Percentiles rank a stretch among this genome's conserved stretches.
These are phyloP conservation scores for Tachysurus vachellii DNA, from an alignment of 2,113 vertebrate species.

Conservation along the genomic window DNA sequence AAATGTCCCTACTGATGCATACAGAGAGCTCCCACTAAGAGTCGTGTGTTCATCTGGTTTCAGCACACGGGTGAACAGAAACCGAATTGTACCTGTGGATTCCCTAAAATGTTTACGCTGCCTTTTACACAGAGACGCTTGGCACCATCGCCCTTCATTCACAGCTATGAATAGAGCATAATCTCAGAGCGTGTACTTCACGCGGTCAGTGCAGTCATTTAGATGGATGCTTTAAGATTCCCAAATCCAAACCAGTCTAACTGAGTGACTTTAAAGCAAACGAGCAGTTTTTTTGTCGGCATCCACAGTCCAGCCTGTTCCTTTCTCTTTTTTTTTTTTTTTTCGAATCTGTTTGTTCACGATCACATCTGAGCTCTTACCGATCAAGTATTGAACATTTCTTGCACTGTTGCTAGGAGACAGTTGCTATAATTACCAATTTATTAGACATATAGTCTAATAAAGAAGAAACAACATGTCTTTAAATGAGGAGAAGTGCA, in stretches of 20 bases:
- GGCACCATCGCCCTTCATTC: slow-evolving; percentile 71
- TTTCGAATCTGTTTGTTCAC: slow-evolving; percentile 51
- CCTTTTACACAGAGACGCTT: slow-evolving; percentile 62
- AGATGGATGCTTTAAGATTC: slow-evolving; percentile 73
- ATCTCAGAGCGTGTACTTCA: slow-evolving; percentile 65
- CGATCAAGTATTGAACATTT: slow-evolving; percentile 69
- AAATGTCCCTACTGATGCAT: not conserved
- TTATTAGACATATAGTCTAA: slow-evolving; percentile 65
- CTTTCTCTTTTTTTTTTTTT: not conserved
- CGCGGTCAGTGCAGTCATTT: slow-evolving; percentile 71
- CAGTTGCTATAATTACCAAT: slow-evolving; percentile 71
- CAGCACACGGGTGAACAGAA: slow-evolving; percentile 41
- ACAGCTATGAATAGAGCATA: slow-evolving; percentile 73
- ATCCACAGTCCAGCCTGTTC: not conserved
- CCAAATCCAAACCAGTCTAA: slow-evolving; percentile 68
- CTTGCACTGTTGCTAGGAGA: slow-evolving; percentile 77
- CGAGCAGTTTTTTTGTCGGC: not conserved
- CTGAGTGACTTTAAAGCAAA: slow-evolving; percentile 62
- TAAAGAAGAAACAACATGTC: slow-evolving; percentile 65
- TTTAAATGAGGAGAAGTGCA: slow-evolving; percentile 57
- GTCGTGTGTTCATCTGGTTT: slow-evolving; percentile 5
- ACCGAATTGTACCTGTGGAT: slow-evolving; percentile 67
- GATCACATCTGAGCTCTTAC: slow-evolving; percentile 67
- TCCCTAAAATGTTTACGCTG: slow-evolving; percentile 66
- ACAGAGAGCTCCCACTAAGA: not conserved